A percentile compares a stretch with the other conserved stretches of the same genome.
Evolutionary conservation across 2,888 invertebrate species (phyloP).

Genomic region (Meiosimyza platycephala): DNA sequence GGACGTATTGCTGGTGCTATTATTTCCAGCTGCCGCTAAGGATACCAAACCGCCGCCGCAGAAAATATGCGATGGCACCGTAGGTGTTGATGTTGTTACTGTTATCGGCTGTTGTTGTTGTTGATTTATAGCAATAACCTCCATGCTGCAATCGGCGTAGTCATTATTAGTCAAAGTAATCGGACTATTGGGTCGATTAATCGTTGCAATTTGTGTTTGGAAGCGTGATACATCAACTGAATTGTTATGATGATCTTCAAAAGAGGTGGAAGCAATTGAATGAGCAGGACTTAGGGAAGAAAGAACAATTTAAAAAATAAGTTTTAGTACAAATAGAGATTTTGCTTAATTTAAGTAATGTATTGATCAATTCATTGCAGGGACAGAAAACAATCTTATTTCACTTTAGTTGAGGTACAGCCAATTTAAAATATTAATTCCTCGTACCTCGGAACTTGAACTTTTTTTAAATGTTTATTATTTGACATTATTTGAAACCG

Average conservation of each 20-base stretch:
- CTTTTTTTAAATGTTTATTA: too few species aligned
- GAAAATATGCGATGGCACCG: slow-evolving; percentile 17
- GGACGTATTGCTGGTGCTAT: slow-evolving; percentile 4
- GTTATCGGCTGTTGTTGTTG: slow-evolving; percentile 10
- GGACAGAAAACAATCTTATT: too few species aligned
- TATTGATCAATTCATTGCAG: too few species aligned
- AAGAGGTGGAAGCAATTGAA: slow-evolving; percentile 77
- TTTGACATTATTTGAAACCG: too few species aligned
- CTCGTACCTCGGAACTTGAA: too few species aligned
- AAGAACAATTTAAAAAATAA: not conserved
- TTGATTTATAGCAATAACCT: slow-evolving; percentile 36
- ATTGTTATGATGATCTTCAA: slow-evolving; percentile 68
- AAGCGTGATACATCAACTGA: slow-evolving; percentile 63
- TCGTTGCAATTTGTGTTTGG: slow-evolving; percentile 62
- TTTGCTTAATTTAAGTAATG: too few species aligned
- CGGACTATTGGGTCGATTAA: slow-evolving; percentile 51
- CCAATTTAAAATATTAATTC: too few species aligned
- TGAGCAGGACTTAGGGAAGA: slow-evolving; percentile 73
- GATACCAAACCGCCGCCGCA: not conserved
- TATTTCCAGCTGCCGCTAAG: slow-evolving; percentile 17
- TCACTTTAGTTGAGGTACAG: too few species aligned
- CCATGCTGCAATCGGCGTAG: slow-evolving; percentile 42
- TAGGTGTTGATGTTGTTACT: slow-evolving; percentile 11
- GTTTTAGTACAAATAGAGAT: too few species aligned
- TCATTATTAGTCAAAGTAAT: slow-evolving; percentile 42